Conservation (phyloP, 2,797 vertebrate species). For the Muraenolepis orangiensis region DNA sequence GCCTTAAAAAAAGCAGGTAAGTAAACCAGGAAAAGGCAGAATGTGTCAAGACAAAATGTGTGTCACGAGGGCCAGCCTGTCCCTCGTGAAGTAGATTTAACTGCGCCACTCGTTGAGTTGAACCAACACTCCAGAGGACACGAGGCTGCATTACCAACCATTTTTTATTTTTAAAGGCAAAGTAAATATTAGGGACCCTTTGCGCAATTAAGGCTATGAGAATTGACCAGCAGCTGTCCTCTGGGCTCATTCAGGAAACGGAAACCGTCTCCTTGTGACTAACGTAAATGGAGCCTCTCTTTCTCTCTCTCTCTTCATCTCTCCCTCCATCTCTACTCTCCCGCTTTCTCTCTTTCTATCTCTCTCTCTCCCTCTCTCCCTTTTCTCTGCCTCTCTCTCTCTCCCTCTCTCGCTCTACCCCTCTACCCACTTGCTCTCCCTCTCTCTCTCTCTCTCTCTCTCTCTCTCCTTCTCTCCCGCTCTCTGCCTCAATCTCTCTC, state of each 20-base stretch:
- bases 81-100: neutral
- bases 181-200: neutral
- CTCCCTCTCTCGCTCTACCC: no score
- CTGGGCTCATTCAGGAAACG: neutral
- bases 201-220: neutral
- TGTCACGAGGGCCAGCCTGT: neutral
- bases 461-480: no score
- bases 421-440: no score
- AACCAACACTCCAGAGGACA: neutral
- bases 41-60: neutral
- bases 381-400: no score
- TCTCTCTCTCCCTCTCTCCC: no score
- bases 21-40: neutral
- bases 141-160: neutral
- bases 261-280: neutral
- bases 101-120: neutral
- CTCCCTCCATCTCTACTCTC: no score
- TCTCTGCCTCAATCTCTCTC: no score
- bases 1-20: neutral
- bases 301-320: no score
- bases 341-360: no score
- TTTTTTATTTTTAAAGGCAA: neutral
- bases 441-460: no score
- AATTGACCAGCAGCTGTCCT: neutral
- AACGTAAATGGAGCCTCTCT: neutral